Conservation (phyloP, 2,888 invertebrate genomes). For the Hyles lineata region DNA sequence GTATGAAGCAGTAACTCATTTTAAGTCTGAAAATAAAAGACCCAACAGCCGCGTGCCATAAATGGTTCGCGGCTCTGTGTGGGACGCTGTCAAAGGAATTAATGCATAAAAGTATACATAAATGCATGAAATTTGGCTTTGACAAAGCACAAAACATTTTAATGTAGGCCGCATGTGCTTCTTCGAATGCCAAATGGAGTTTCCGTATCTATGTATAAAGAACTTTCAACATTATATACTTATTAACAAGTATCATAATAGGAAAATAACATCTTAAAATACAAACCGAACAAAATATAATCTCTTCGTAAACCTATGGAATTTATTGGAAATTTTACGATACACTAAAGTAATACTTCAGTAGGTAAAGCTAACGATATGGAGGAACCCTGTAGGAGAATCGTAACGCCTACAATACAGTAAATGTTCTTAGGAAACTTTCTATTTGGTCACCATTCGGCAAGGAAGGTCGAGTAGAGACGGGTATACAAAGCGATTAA, state of each 20-base stretch:
- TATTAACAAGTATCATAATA: constrained; percentile 27
- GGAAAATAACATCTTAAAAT: constrained; percentile 29
- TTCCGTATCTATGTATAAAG: constrained; percentile 17
- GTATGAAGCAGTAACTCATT: neutral
- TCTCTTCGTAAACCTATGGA: constrained; percentile 73
- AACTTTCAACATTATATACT: constrained; percentile 28
- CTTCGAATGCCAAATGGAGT: constrained; percentile 33
- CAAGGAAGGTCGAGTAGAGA: constrained; percentile 64
- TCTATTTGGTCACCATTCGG: constrained; percentile 74
- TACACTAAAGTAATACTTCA: constrained; percentile 80
- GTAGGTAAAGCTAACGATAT: constrained; percentile 84
- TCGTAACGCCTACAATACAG: constrained; percentile 70
- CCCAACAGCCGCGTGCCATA: neutral
- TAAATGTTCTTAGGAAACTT: constrained; percentile 73
- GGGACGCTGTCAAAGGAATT: constrained; percentile 25
- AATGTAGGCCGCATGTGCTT: constrained; percentile 26
- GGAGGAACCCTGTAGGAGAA: constrained; percentile 83
- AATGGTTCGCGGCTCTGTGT: constrained; percentile 7
- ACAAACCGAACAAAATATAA: constrained; percentile 50
- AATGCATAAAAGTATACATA: constrained; percentile 26
- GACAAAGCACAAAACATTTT: constrained; percentile 30
- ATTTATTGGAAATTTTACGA: constrained; percentile 73
- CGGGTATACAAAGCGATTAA: constrained; percentile 69
- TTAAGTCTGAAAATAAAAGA: constrained; percentile 4
- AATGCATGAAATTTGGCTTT: constrained; percentile 33